These are phyloP conservation scores for Babylonia areolata DNA, from an alignment of 1,140 invertebrate genomes.

Conservation along the genomic window DNA sequence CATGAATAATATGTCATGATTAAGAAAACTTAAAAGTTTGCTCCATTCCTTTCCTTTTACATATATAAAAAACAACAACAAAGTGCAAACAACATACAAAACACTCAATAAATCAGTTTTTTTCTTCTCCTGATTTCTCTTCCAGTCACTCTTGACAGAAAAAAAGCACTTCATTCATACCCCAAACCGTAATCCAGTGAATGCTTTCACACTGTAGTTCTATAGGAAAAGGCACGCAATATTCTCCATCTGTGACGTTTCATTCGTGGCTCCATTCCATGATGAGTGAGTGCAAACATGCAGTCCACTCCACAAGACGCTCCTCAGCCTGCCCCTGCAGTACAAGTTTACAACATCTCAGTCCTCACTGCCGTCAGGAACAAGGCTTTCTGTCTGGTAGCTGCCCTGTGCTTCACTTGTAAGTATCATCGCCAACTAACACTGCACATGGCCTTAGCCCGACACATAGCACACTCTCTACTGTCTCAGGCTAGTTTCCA, in stretches of 20 bases:
- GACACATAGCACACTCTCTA: neutral
- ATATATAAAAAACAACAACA: neutral
- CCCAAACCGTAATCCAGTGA: neutral
- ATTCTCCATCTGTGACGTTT: neutral
- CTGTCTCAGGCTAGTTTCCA: neutral
- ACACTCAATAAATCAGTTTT: neutral
- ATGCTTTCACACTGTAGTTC: slow-evolving; percentile 15
- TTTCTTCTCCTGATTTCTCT: neutral
- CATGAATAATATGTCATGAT: neutral
- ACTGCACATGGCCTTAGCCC: neutral
- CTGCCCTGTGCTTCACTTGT: slow-evolving; percentile 30
- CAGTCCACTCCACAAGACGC: slow-evolving; percentile 22
- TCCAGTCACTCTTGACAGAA: slow-evolving; percentile 9
- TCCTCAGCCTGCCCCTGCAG: neutral
- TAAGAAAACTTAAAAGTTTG: neutral
- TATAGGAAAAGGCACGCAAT: slow-evolving; percentile 17
- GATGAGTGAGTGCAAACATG: neutral
- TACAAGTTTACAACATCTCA: neutral
- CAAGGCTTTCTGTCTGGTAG: slow-evolving; percentile 25
- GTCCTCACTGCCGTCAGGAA: neutral
- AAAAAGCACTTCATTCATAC: slow-evolving; percentile 1
- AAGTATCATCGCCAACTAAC: slow-evolving; percentile 27
- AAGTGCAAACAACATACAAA: neutral
- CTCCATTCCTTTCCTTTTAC: neutral
- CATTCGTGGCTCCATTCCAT: neutral